Percentiles rank a stretch among this genome's conserved stretches.
Conservation (phyloP, 2,113 vertebrate species). For the Notothenia coriiceps region DNA sequence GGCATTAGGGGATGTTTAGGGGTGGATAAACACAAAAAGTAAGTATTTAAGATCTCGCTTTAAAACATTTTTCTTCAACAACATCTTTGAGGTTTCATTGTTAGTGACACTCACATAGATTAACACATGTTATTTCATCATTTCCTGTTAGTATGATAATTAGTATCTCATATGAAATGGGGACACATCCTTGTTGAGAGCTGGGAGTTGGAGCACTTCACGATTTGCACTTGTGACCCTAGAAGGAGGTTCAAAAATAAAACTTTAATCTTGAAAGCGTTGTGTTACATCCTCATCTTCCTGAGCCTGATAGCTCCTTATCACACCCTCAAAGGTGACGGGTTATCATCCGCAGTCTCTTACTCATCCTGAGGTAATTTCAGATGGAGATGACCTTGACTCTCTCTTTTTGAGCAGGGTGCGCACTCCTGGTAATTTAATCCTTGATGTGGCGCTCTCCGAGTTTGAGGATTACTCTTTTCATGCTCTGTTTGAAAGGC, state of each 20-base stretch:
- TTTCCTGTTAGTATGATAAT: not conserved
- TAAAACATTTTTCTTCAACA: no score
- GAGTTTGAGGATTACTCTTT: conserved; percentile 58
- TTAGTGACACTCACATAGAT: not conserved
- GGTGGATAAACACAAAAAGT: no score
- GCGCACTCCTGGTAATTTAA: conserved; percentile 41
- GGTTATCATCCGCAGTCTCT: conserved; percentile 29
- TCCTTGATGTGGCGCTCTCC: conserved; percentile 33
- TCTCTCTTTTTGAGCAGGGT: conserved; percentile 16
- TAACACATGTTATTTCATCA: not conserved
- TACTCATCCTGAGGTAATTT: conserved; percentile 59
- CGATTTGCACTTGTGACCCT: not conserved
- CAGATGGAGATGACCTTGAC: conserved; percentile 58
- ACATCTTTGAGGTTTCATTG: not conserved
- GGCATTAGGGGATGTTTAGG: no score
- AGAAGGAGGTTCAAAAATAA: conserved; percentile 1
- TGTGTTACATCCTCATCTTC: conserved; percentile 20
- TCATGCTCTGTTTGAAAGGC: conserved; percentile 50
- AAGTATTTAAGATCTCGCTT: no score
- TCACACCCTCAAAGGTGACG: conserved; percentile 33
- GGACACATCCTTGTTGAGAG: not conserved
- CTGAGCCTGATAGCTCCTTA: conserved; percentile 27
- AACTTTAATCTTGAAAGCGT: not conserved
- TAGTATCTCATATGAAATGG: not conserved
- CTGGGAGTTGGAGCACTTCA: not conserved